These are phyloP conservation scores for Pherbina coryleti DNA, from an alignment of 2,888 invertebrate genomes.

Conservation along the genomic window DNA sequence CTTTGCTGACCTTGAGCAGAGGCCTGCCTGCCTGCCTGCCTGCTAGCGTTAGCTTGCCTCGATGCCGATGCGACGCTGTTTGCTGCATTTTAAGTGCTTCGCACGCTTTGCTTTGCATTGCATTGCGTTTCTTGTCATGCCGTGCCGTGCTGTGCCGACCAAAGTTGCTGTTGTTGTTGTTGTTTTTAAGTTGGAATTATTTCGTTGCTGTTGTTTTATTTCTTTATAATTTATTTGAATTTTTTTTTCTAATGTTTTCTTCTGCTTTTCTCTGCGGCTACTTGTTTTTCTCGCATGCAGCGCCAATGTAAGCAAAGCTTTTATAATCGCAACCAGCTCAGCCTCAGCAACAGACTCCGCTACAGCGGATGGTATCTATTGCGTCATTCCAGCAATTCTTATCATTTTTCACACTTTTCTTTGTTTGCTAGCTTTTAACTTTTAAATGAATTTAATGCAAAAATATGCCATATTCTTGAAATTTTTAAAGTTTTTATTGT, in stretches of 20 bases:
- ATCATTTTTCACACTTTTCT: not conserved
- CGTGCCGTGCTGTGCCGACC: conserved; percentile 1
- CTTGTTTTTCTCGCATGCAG: conserved; percentile 10
- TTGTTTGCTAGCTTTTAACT: not conserved
- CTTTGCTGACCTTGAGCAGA: conserved; percentile 33
- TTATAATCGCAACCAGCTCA: not conserved
- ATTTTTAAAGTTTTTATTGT: too few relatives aligned
- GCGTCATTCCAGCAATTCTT: not conserved
- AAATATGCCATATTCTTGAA: too few relatives aligned
- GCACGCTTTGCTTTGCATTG: conserved; percentile 29
- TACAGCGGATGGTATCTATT: not conserved
- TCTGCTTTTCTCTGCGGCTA: not conserved
- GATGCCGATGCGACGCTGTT: conserved; percentile 22
- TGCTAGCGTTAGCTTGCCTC: not conserved
- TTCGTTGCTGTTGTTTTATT: not conserved
- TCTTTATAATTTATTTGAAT: conserved; percentile 10
- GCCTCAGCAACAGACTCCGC: not conserved
- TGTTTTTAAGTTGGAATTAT: not conserved
- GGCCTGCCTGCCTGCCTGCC: not conserved
- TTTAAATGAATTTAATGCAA: too few relatives aligned
- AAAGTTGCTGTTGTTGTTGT: not conserved
- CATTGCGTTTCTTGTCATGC: not conserved
- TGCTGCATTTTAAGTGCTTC: conserved; percentile 40
- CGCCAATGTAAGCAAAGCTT: not conserved
- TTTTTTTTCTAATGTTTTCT: not conserved